phyloP scores from a whole-genome alignment of 2,113 vertebrate genomes.

The Theropithecus gelada region DNA sequence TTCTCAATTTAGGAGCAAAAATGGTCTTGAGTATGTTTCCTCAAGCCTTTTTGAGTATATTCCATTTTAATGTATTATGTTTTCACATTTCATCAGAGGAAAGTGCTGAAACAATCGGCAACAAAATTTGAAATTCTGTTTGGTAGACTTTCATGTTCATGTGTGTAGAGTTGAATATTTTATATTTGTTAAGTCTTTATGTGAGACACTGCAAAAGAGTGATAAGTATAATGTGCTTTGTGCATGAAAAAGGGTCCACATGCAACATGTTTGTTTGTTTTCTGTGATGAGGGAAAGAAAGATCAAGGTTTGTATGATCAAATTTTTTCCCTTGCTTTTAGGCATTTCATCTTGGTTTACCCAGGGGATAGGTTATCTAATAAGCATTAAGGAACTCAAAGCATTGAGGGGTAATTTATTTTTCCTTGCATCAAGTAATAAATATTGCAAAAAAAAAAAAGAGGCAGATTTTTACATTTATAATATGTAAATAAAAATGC shows the following conservation, averaged over 20 bases:
- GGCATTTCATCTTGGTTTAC: neutral
- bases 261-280: neutral
- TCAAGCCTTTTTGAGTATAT: neutral
- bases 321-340: neutral
- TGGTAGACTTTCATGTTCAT: neutral
- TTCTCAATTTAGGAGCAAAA: neutral
- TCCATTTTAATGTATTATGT: neutral
- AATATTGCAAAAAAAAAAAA: neutral
- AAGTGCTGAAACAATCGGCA: neutral
- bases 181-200: neutral
- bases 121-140: neutral
- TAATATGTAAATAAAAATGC: neutral
- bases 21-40: neutral
- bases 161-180: neutral
- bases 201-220: neutral
- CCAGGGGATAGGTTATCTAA: neutral
- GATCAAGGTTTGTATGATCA: neutral
- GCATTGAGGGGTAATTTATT: neutral
- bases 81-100: conserved; percentile 41
- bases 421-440: neutral
- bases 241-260: neutral
- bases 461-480: neutral
- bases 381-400: neutral
- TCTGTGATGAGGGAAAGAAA: neutral
- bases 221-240: neutral